Evolutionary conservation across 2,113 vertebrate species (phyloP).

Genomic region (Trinectes maculatus): DNA sequence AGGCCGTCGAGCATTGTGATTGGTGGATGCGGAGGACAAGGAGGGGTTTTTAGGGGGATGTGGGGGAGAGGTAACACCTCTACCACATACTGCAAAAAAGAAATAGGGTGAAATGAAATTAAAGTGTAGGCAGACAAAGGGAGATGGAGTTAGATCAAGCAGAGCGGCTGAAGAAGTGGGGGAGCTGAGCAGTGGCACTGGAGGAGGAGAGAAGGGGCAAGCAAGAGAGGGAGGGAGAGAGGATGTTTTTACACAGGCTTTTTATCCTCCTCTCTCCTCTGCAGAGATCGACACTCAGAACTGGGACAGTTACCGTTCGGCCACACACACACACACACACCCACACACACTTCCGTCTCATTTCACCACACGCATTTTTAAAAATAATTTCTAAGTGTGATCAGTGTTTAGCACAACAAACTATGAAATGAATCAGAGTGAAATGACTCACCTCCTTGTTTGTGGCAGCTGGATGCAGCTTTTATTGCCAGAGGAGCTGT

Average conservation of each 20-base stretch:
- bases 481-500: not conserved
- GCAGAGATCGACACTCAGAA: conserved; percentile 63
- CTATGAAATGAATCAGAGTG: not conserved
- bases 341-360: not conserved
- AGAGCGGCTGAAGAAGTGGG: not conserved
- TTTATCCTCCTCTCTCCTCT: conserved; percentile 46
- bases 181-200: too few species aligned
- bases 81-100: conserved; percentile 36
- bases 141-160: not conserved
- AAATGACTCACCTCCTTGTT: conserved; percentile 1
- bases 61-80: conserved; percentile 24
- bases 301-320: conserved; percentile 73
- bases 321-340: conserved; percentile 31
- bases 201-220: not conserved
- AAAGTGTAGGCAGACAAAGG: conserved; percentile 10
- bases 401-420: not conserved
- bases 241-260: conserved; percentile 46
- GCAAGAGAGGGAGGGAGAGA: not conserved
- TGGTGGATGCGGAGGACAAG: conserved; percentile 43
- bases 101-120: conserved; percentile 34
- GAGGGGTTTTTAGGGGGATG: conserved; percentile 15
- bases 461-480: not conserved
- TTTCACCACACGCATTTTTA: conserved; percentile 21
- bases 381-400: not conserved
- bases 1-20: conserved; percentile 43